Conservation (phyloP, 2,113 vertebrate genomes). For the Mesoclemmys tuberculata region DNA sequence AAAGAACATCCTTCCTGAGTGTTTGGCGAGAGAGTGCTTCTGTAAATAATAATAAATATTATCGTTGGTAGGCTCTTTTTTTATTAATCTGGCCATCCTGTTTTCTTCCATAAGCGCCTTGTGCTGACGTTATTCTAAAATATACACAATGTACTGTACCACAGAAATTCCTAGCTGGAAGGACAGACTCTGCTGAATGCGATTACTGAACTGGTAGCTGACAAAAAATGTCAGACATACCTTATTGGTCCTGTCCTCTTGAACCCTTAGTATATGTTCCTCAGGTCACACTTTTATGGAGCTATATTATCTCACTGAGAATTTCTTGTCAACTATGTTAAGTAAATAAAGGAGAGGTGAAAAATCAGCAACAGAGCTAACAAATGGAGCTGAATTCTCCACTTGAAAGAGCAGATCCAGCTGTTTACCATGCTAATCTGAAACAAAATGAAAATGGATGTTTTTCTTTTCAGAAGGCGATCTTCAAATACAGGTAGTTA, state of each 20-base stretch:
- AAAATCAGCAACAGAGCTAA: slow-evolving; percentile 81
- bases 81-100: slow-evolving; percentile 5
- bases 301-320: slow-evolving; percentile 79
- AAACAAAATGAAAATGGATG: slow-evolving; percentile 82
- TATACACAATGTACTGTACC: neutral
- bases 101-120: neutral
- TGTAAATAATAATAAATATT: neutral
- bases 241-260: slow-evolving; percentile 67
- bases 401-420: slow-evolving; percentile 77
- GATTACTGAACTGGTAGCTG: slow-evolving; percentile 50
- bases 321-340: slow-evolving; percentile 82
- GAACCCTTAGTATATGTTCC: slow-evolving; percentile 73
- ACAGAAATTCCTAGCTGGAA: slow-evolving; percentile 19
- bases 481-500: slow-evolving; percentile 77
- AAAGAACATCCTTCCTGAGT: neutral
- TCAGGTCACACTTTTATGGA: slow-evolving; percentile 74
- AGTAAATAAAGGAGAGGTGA: slow-evolving; percentile 82
- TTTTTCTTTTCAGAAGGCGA: slow-evolving; percentile 76
- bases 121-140: neutral
- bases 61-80: slow-evolving; percentile 21
- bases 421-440: slow-evolving; percentile 78
- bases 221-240: slow-evolving; percentile 67
- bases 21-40: neutral
- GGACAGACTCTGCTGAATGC: neutral
- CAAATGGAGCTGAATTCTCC: slow-evolving; percentile 73